phyloP scores from a whole-genome alignment of 1,140 invertebrate genomes.

The Fragariocoptes setiger region DNA sequence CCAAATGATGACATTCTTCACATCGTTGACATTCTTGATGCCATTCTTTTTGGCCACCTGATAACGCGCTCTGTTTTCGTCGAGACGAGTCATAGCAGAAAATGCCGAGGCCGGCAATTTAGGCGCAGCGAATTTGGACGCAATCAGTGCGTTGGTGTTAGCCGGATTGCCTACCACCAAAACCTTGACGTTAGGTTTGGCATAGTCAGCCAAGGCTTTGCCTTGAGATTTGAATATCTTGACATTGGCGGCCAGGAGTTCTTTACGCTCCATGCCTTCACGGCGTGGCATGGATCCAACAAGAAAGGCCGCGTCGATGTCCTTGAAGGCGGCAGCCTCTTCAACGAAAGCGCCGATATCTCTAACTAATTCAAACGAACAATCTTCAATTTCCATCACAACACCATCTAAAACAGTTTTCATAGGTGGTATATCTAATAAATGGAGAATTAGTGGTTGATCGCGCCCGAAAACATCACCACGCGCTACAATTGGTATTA shows the following conservation, averaged over 20 bases:
- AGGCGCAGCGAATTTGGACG: conserved; percentile 64
- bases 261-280: conserved; percentile 96
- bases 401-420: conserved; percentile 78
- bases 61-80: conserved; percentile 78
- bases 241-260: conserved; percentile 75
- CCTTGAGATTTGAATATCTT: conserved; percentile 90
- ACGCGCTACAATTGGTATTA: conserved; percentile 67
- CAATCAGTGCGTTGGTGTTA: conserved; percentile 92
- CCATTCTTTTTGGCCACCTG: conserved; percentile 27
- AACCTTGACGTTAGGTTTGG: conserved; percentile 68
- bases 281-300: conserved; percentile 93
- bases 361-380: conserved; percentile 57
- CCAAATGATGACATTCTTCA: conserved; percentile 88
- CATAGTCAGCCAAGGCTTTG: conserved; percentile 59
- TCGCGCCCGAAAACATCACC: conserved; percentile 81
- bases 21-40: conserved; percentile 27
- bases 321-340: conserved; percentile 60
- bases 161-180: conserved; percentile 96
- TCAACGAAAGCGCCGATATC: conserved; percentile 57
- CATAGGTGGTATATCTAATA: conserved; percentile 83
- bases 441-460: conserved; percentile 54
- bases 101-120: conserved; percentile 89
- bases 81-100: conserved; percentile 83
- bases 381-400: conserved; percentile 84
- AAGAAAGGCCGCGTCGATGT: conserved; percentile 85